Evolutionary conservation across 2,888 invertebrate species (phyloP).

Genomic region (Harmothoe impar): DNA sequence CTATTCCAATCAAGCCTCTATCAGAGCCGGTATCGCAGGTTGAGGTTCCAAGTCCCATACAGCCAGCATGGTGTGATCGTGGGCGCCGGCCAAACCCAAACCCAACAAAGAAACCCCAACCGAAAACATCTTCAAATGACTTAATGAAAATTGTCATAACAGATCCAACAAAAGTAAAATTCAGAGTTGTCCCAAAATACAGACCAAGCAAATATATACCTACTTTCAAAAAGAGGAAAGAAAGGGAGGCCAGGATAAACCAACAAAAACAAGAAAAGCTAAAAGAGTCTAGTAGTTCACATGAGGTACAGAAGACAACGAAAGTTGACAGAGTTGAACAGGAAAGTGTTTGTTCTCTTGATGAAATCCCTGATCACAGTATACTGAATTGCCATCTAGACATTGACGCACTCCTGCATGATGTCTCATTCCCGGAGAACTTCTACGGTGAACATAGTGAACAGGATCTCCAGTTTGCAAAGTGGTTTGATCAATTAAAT

Average conservation of each 20-base stretch:
- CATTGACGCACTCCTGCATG: not conserved
- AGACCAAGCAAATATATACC: constrained; percentile 2
- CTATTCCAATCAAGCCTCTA: not conserved
- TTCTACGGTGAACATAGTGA: no score
- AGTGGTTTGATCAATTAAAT: not conserved
- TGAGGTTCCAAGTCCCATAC: not conserved
- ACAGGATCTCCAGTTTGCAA: not conserved
- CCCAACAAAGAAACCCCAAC: not conserved
- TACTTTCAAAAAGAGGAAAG: not conserved
- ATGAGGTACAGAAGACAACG: not conserved
- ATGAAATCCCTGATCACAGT: not conserved
- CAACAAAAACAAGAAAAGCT: not conserved
- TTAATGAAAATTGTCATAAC: not conserved
- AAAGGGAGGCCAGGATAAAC: not conserved
- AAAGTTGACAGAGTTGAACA: not conserved
- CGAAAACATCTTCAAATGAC: not conserved
- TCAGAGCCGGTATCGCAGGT: not conserved
- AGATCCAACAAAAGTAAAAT: constrained; percentile 47
- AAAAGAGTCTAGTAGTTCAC: not conserved
- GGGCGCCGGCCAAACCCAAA: not conserved
- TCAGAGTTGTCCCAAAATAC: constrained; percentile 35
- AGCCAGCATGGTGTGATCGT: constrained; percentile 9
- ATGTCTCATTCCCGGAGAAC: not conserved
- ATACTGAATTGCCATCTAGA: not conserved
- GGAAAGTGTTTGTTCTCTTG: not conserved